Base-by-base conservation (phyloP, 2,113 vertebrate genomes). In the Bufo bufo region DNA sequence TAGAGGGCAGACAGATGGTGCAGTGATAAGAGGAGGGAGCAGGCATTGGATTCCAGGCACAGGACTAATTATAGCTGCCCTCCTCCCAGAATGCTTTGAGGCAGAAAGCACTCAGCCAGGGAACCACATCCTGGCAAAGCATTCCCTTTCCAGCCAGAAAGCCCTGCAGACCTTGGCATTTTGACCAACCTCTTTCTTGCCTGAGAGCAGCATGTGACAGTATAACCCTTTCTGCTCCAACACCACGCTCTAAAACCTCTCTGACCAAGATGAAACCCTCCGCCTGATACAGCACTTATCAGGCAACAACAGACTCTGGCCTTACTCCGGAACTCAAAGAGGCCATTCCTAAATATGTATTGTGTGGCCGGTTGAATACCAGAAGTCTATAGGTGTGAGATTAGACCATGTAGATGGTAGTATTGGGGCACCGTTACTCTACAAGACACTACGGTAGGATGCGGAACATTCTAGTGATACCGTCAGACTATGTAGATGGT, bases 31-130 rank as follows among this genome's bases (percentile, higher is more conserved):
- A 89, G 81, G 87, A 89, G 82, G 72, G 72, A 89, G 69, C 71
- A 89, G 87, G 82, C 82, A 89, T 74, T 84, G 87, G 71, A 89
- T 89, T 89, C 87, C 87, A 89, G 87, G 87, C 87, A 89, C 82
- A 84, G 71, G 87, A 65, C 87, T 89, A 89, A 89, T 89, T 89
- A 89, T 89, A 89, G 87, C 82, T 89, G 87, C 87, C 87, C 87
- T 84, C 81, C 72, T 89, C 87, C 87, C 87, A 89, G 87, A 89
- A 89, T 89, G 87, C 87, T 84, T 82, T 89, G 87, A 84, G 82
- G 81, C 82, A 84, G 87, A 89, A 89, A 89, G 87, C 87, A 89
- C 87, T 89, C 87, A 89, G 87, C 87, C 87, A 89, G 87, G 72
- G 82, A 89, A 89, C 87, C 87, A 89, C 82, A 84, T 89, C 82